phyloP scores from a whole-genome alignment of 2,888 invertebrate genomes.

The Baccha elongata region DNA sequence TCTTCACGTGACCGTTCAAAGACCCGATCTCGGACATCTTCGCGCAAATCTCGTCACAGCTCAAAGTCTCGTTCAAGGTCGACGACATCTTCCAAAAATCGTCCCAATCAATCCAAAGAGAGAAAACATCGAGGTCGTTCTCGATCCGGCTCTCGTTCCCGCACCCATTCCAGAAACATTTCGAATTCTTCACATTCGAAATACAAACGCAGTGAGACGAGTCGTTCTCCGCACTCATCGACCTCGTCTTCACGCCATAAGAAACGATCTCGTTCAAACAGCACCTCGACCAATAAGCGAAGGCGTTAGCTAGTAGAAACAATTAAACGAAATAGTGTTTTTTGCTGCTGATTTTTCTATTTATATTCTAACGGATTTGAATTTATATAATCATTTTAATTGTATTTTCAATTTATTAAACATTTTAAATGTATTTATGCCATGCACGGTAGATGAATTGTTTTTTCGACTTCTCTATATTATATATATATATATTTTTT shows the following conservation, averaged over 20 bases:
- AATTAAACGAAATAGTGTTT: background rate
- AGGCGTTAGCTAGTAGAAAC: conserved; percentile 56
- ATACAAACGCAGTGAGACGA: conserved; percentile 71
- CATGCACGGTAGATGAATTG: conserved; percentile 67
- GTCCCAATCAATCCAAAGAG: conserved; percentile 56
- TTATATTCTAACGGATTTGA: conserved; percentile 54
- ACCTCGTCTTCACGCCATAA: conserved; percentile 62
- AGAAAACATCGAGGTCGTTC: conserved; percentile 35
- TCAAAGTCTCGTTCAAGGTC: conserved; percentile 74
- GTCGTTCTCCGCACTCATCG: conserved; percentile 75
- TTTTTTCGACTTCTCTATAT: conserved; percentile 38
- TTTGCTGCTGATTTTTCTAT: conserved; percentile 7
- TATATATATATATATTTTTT: conserved; percentile 26
- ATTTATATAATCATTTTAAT: conserved; percentile 39
- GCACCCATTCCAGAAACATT: conserved; percentile 73
- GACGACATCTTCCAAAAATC: conserved; percentile 58
- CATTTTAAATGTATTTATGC: background rate
- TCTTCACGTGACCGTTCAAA: conserved; percentile 74
- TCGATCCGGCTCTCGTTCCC: conserved; percentile 59
- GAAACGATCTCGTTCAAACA: conserved; percentile 67
- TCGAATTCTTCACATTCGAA: conserved; percentile 73
- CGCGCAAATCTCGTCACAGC: conserved; percentile 68
- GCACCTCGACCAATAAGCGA: conserved; percentile 57
- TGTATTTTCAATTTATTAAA: conserved; percentile 26
- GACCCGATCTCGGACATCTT: conserved; percentile 74